phyloP scores from a whole-genome alignment of 2,888 invertebrate species.

The Rhingia campestris region DNA sequence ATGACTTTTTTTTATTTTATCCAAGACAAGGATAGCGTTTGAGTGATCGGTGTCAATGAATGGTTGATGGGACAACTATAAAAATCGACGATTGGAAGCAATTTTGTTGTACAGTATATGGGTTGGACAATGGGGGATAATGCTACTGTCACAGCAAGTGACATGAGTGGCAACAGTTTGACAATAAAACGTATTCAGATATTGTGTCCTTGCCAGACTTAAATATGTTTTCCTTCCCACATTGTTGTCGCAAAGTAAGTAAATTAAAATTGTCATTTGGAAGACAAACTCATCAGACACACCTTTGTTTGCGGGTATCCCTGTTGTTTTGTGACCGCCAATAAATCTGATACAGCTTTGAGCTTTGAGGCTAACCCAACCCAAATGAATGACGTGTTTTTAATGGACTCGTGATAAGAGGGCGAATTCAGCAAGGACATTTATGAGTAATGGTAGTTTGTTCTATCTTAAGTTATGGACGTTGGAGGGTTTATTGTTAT shows the following conservation, averaged over 20 bases:
- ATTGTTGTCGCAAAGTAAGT: constrained; percentile 10
- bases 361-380: constrained; percentile 21
- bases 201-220: constrained; percentile 17
- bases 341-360: constrained; percentile 48
- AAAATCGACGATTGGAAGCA: constrained; percentile 34
- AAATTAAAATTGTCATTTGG: constrained; percentile 60
- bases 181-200: constrained; percentile 55
- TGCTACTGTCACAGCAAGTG: constrained; percentile 16
- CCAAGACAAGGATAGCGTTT: constrained; percentile 31
- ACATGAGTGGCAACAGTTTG: constrained; percentile 64
- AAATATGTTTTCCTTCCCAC: constrained; percentile 10
- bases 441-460: constrained; percentile 37
- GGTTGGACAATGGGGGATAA: constrained; percentile 33
- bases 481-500: constrained; percentile 26
- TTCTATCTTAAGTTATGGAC: constrained; percentile 42
- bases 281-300: constrained; percentile 49
- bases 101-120: constrained; percentile 17
- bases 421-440: constrained; percentile 23
- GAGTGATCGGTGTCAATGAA: constrained; percentile 70
- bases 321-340: constrained; percentile 51
- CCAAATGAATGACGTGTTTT: constrained; percentile 38
- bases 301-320: constrained; percentile 63
- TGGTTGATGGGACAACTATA: constrained; percentile 61
- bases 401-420: constrained; percentile 38
- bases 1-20: constrained; percentile 22